Base-by-base conservation (phyloP, 1,140 invertebrate genomes). In the Lepidurus couesii region DNA sequence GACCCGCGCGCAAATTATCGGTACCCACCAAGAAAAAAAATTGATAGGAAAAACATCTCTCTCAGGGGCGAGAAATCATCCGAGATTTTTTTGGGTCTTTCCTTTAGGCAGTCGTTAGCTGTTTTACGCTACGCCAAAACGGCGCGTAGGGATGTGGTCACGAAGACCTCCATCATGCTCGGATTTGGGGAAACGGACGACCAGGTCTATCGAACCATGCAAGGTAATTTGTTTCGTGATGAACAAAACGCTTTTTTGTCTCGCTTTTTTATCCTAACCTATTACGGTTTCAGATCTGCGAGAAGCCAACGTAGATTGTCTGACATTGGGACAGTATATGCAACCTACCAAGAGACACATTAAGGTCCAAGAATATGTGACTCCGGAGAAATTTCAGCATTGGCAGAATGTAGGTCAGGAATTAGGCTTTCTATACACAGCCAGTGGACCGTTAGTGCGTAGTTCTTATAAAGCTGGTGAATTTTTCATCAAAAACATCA, bases 321-420 rank as follows among this genome's bases (percentile, higher is more conserved):
- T 99, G 0, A 99, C 98, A 1, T 86, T 99, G 8, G 98, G 98
- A 0, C 98, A 99, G 84, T 99, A 99, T 84, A 99, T 99, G 96
- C 98, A 99, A 85, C 97, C 98, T 0, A 99, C 97, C 3, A 98
- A 98, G 84, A 88, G 91, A 75, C 98, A 99, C 87, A 86, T 99
- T 7, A 96, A 96, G 87, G 96, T 88, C 78, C 77, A 74, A 75
- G 97, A 99, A 85, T 99, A 98, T 86, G 92, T 99, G 0, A 98
- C 95, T 1, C 97, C 97, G 0, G 93, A 93, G 80, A 98, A 97
- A 86, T 99, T 96, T 84, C 90, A 94, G 82, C 86, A 92, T 79
- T 99, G 96, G 97, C 92, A 98, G 86, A 86, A 90, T 43, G 84
- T 91, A 6, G 98, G 98, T 0, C 89, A 92, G 79, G 86, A 93